Evolutionary conservation across 1,140 invertebrate species (phyloP), one percentile per base, ranked within the genome.

Genomic region (Aleiodes sp.): DNA sequence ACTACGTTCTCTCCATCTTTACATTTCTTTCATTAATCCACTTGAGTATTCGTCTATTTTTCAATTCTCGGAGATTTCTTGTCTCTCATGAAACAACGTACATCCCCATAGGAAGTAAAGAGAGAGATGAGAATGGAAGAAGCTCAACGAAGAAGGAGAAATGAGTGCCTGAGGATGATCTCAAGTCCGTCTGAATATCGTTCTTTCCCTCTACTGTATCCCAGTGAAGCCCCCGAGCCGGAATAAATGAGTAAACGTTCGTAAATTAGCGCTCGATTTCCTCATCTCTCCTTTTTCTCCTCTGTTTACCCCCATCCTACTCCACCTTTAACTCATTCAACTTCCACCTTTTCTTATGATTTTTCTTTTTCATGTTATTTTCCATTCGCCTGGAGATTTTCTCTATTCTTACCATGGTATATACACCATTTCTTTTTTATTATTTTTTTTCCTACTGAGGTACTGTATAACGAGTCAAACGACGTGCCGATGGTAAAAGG

Each of bases 221-320:
- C 46, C 19, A 52, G 46, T 21, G 46, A 24, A 52, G 46, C 46
- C 46, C 46, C 46, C 46, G 46, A 52, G 56, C 43, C 56, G 64
- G 64, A 66, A 66, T 66, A 66, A 66, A 66, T 66, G 56, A 66
- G 64, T 66, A 66, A 66, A 56, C 64, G 64, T 66, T 56, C 64
- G 41, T 57, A 66, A 66, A 66, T 66, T 56, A 66, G 64, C 46
- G 64, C 64, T 56, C 64, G 64, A 56, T 66, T 66, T 56, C 64
- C 19, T 33, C 56, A 24, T 29, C 46, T 66, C 64, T n/a, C 21
- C 19, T 24, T 21, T 2, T 21, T 21, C 46, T 19, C 6, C 19
- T 52, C 46, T 52, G 46, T 52, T 52, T 52, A 52, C 46, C 46
- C 26, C 46, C 2, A 9, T 16, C 26, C 46, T 66, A 56, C 46